These are phyloP conservation scores for Corydoras maculifer DNA, from an alignment of 2,113 vertebrate species.

Conservation along the genomic window DNA sequence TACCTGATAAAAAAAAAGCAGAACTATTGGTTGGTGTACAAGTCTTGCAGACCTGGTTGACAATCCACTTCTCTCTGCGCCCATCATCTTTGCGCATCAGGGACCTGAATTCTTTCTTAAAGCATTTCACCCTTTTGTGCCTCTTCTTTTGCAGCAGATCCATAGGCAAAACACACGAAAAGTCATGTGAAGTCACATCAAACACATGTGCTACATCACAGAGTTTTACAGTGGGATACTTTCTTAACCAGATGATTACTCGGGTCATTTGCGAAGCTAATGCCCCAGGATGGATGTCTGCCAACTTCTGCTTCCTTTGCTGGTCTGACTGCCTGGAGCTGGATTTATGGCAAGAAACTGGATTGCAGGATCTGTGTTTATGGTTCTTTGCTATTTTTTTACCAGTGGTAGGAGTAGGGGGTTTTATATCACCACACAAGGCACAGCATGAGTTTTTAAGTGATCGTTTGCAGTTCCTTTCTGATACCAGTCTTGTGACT, in stretches of 20 bases:
- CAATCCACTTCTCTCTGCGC: constrained; percentile 24
- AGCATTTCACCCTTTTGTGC: constrained; percentile 20
- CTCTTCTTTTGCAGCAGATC: constrained; percentile 18
- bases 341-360: not conserved
- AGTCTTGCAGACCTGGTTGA: constrained; percentile 25
- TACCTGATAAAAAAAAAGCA: constrained; percentile 45
- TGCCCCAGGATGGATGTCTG: not conserved
- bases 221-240: constrained; percentile 33
- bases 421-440: constrained; percentile 40
- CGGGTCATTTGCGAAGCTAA: not conserved
- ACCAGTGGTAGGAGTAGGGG: constrained; percentile 21
- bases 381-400: constrained; percentile 13
- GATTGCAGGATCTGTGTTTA: not conserved
- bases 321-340: not conserved
- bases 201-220: constrained; percentile 40
- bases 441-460: constrained; percentile 40
- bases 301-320: constrained; percentile 2
- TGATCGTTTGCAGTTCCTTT: constrained; percentile 27
- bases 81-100: constrained; percentile 5
- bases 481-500: constrained; percentile 22
- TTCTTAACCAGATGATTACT: constrained; percentile 11
- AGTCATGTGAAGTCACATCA: constrained; percentile 35
- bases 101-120: constrained; percentile 29
- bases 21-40: constrained; percentile 36
- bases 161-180: constrained; percentile 35